A percentile compares a stretch with the other conserved stretches of the same genome.
Evolutionary conservation across 2,113 vertebrate genomes (phyloP).

Genomic region (Notechis scutatus): DNA sequence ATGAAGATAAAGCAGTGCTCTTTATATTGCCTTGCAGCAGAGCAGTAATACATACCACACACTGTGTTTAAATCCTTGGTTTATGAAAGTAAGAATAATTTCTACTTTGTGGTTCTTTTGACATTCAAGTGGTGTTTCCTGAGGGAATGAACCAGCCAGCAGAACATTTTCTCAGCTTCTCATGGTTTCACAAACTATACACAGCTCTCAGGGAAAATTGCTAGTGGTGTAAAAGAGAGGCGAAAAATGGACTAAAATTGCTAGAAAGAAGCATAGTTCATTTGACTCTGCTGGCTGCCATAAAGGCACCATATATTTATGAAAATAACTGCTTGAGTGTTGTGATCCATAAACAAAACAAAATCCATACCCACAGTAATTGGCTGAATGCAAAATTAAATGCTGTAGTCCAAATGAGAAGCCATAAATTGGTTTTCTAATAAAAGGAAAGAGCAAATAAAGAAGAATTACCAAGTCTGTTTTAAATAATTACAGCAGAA

Average conservation of each 20-base stretch:
- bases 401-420: constrained; percentile 19
- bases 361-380: constrained; percentile 20
- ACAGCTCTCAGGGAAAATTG: constrained; percentile 41
- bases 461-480: constrained; percentile 32
- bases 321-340: constrained; percentile 9
- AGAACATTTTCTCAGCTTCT: constrained; percentile 40
- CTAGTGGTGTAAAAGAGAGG: not conserved
- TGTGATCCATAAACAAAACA: constrained; percentile 19
- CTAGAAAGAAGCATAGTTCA: constrained; percentile 35
- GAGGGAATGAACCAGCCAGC: constrained; percentile 21
- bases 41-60: constrained; percentile 49
- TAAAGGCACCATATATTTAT: constrained; percentile 25
- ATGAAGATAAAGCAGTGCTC: constrained; percentile 60
- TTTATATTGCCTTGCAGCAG: constrained; percentile 50
- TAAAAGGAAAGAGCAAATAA: constrained; percentile 42
- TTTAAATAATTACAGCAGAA: constrained; percentile 40
- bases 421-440: not conserved
- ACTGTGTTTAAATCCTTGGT: constrained; percentile 42
- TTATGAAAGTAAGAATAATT: constrained; percentile 56
- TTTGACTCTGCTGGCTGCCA: not conserved
- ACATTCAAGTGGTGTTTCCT: constrained; percentile 45
- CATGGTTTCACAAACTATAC: constrained; percentile 43
- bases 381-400: constrained; percentile 26
- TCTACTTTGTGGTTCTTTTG: constrained; percentile 51
- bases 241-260: constrained; percentile 32